Percentiles rank a stretch among this genome's conserved stretches.
Evolutionary conservation across 2,888 invertebrate genomes (phyloP).

Genomic region (Eulithis testata): DNA sequence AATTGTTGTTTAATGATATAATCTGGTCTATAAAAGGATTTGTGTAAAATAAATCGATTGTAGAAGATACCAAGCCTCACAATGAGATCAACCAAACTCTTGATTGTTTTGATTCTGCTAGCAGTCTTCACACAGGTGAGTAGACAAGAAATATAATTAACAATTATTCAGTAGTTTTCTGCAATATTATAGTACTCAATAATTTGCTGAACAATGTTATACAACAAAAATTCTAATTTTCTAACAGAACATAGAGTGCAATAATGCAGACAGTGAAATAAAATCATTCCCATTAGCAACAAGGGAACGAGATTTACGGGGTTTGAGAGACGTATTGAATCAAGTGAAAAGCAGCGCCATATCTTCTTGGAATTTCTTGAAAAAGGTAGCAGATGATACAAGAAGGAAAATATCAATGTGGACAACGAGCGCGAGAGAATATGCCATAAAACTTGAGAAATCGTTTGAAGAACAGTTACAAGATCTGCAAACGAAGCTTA

Average conservation of each 20-base stretch:
- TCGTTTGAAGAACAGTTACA: constrained; percentile 46
- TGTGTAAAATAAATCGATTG: constrained; percentile 20
- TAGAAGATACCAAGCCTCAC: constrained; percentile 27
- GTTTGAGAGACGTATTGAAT: constrained; percentile 49
- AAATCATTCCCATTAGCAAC: constrained; percentile 27
- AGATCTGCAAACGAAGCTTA: constrained; percentile 44
- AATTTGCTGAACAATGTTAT: no score
- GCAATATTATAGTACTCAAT: no score
- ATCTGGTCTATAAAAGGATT: constrained; percentile 35
- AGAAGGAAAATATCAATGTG: constrained; percentile 49
- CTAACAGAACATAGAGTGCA: constrained; percentile 31
- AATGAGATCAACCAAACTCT: constrained; percentile 32
- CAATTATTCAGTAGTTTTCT: no score
- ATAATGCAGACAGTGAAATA: constrained; percentile 18
- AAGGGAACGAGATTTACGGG: constrained; percentile 31
- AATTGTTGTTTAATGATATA: constrained; percentile 40
- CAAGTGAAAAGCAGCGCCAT: constrained; percentile 51
- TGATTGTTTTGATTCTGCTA: constrained; percentile 26
- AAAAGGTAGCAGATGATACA: constrained; percentile 49
- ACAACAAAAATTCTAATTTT: not conserved
- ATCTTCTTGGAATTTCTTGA: constrained; percentile 53
- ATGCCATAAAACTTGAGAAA: constrained; percentile 44
- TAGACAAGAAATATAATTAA: not conserved
- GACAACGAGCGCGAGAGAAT: constrained; percentile 48
- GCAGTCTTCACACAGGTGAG: constrained; percentile 32